A percentile compares a stretch with the other conserved stretches of the same genome.
phyloP scores from a whole-genome alignment of 2,797 vertebrate genomes.

The Propithecus perrieri region DNA sequence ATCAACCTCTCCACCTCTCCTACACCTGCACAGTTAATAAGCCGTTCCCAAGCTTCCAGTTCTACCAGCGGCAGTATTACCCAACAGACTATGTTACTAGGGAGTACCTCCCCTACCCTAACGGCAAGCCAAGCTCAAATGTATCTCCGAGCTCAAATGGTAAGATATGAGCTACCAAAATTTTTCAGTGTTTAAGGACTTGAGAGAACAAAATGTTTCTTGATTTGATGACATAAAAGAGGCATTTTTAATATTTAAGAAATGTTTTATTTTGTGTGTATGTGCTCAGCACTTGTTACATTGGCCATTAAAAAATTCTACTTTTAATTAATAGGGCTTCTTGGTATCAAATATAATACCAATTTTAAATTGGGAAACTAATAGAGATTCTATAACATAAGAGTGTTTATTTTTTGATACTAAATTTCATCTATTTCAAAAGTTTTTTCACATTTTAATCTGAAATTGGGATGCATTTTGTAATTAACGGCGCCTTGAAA shows the following conservation, averaged over 20 bases:
- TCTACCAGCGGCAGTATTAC: slow-evolving; percentile 91
- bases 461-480: slow-evolving; percentile 51
- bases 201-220: slow-evolving; percentile 59
- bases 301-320: slow-evolving; percentile 42
- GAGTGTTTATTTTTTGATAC: slow-evolving; percentile 51
- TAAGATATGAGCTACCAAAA: slow-evolving; percentile 81
- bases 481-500: not conserved
- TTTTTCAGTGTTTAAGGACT: slow-evolving; percentile 51
- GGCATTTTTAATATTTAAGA: slow-evolving; percentile 57
- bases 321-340: slow-evolving; percentile 36
- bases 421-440: slow-evolving; percentile 41
- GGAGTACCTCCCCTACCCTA: slow-evolving; percentile 91
- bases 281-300: not conserved
- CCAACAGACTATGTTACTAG: slow-evolving; percentile 95
- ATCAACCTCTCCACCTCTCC: slow-evolving; percentile 91
- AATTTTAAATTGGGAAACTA: slow-evolving; percentile 3
- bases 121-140: slow-evolving; percentile 96
- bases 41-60: slow-evolving; percentile 91
- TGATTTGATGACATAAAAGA: slow-evolving; percentile 57
- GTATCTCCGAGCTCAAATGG: slow-evolving; percentile 98
- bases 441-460: slow-evolving; percentile 45
- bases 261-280: slow-evolving; percentile 30
- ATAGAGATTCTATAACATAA: not conserved
- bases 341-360: slow-evolving; percentile 46
- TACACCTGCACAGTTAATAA: slow-evolving; percentile 92